A percentile compares a stretch with the other conserved stretches of the same genome.
Evolutionary conservation across 2,113 vertebrate genomes (phyloP).

Genomic region (Pholis gunnellus): DNA sequence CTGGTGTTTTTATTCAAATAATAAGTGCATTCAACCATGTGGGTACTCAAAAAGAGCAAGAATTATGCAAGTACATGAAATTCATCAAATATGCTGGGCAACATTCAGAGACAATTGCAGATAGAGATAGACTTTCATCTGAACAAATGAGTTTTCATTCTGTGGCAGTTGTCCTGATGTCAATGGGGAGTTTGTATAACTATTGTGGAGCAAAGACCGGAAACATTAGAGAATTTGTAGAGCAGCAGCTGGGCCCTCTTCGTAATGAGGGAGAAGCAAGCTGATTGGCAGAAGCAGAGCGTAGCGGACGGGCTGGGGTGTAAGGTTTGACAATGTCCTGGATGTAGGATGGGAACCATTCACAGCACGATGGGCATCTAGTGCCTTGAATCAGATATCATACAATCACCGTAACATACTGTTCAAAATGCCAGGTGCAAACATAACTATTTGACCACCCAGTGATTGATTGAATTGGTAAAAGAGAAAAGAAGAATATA

Average conservation of each 20-base stretch:
- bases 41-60: too few relatives aligned
- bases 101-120: background rate
- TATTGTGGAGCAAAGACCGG: too few relatives aligned
- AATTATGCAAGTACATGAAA: background rate
- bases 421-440: background rate
- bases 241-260: too few relatives aligned
- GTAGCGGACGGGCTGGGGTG: too few relatives aligned
- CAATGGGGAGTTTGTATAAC: background rate
- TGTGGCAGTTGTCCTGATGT: too few relatives aligned
- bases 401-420: background rate
- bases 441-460: conserved; percentile 27
- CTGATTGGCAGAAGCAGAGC: too few relatives aligned
- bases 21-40: too few relatives aligned
- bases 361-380: background rate
- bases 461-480: conserved; percentile 9
- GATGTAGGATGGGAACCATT: background rate
- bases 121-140: background rate
- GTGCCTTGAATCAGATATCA: background rate
- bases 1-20: too few relatives aligned
- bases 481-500: conserved; percentile 6
- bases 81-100: background rate
- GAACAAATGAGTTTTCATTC: background rate
- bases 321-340: background rate
- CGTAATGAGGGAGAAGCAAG: too few relatives aligned
- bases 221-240: too few relatives aligned